phyloP scores from a whole-genome alignment of 2,888 invertebrate species.

The Amiota communis region DNA sequence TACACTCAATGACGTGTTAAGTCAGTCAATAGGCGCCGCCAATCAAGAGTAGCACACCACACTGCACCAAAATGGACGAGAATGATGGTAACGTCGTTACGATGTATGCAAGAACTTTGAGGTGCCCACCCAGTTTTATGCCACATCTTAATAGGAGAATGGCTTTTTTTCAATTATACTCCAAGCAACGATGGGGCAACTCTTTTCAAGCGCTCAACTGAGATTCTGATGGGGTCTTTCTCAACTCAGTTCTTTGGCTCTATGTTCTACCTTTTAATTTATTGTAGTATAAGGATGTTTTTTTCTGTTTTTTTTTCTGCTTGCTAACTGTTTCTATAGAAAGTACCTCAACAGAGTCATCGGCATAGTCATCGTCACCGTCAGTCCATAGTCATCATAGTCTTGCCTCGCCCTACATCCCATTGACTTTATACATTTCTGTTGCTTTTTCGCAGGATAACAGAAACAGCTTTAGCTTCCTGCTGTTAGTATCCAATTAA shows the following conservation, averaged over 20 bases:
- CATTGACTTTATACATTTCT: no score
- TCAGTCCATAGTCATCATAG: background rate
- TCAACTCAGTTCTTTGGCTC: background rate
- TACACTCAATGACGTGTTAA: constrained; percentile 64
- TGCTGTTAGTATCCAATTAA: constrained; percentile 73
- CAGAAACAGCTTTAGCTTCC: constrained; percentile 53
- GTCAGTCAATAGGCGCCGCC: constrained; percentile 64
- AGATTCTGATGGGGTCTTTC: constrained; percentile 2
- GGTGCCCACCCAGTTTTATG: background rate
- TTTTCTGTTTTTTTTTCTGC: background rate
- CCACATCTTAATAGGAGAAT: constrained; percentile 61
- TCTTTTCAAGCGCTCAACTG: background rate
- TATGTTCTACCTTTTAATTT: constrained; percentile 26
- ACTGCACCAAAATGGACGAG: constrained; percentile 57
- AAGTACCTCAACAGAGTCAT: background rate
- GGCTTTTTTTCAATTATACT: constrained; percentile 35
- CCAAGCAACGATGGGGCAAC: background rate
- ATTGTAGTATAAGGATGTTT: background rate
- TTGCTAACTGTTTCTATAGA: background rate
- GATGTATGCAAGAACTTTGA: constrained; percentile 21
- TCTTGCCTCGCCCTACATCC: no score
- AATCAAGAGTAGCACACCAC: constrained; percentile 2
- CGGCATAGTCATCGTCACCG: background rate
- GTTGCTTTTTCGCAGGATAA: background rate
- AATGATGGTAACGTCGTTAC: constrained; percentile 44